Evolutionary conservation across 2,113 vertebrate genomes (phyloP), one percentile per base, ranked within the genome.

Genomic region (Sapayoa aenigma): DNA sequence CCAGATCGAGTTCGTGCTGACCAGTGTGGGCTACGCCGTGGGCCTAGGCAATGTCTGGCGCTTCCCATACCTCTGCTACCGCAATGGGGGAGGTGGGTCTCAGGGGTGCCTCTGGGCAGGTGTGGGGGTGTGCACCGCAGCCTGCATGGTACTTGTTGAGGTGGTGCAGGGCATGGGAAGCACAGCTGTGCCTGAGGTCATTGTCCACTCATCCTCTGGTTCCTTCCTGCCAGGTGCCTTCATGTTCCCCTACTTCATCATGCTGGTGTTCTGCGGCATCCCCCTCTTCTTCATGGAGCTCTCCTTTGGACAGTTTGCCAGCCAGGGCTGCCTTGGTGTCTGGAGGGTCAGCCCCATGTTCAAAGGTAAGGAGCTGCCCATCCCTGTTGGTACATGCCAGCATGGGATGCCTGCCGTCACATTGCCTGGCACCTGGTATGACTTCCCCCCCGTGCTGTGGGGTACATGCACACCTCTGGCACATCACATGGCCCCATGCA

Each of bases 331-430:
- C 95, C 98, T 99, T 33, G 99, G 99, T 1, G 99, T 99, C 80
- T 99, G 99, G 99, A 99, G 98, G 97, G 98, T 99, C 97, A 99
- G 99, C 97, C 99, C 99, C 28, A 98, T 99, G 98, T 99, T 99
- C 97, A 99, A 99, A 99, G 99, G 99, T 99, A 94, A 98, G 98
- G 75, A 89, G 55, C 63, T 79, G 30, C 59, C 42, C 1, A 0
- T 76, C 19, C 13, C 8, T 42, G 20, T 15, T 1, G 1, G 41
- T 20, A 18, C 19, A 8, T 1, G 1, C 30, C 3, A 5, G 52
- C 23, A 44, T 3, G 1, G 46, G 35, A 21, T 3, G 1, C 37
- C 39, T 4, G 2, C n/a, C 2, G 8, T 74, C 74, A 47, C 62
- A 49, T 65, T n/a, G 23, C 37, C 35, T 0, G 0, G 41, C 33